Evolutionary conservation across 2,113 vertebrate species (phyloP).

Genomic region (Ellobius talpinus): DNA sequence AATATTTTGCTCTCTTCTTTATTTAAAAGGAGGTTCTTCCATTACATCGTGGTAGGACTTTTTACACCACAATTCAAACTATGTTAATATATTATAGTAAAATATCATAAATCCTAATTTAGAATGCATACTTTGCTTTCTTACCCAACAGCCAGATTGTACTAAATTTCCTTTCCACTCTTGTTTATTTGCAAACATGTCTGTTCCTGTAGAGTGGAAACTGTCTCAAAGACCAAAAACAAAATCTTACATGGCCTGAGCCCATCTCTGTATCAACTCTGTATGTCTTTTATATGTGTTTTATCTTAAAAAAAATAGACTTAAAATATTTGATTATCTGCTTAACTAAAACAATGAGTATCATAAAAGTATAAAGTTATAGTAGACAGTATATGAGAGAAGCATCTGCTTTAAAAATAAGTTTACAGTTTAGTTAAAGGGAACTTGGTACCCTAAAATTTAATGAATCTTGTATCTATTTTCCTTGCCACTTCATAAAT

Average conservation of each 20-base stretch:
- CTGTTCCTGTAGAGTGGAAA: constrained; percentile 1
- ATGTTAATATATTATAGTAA: background rate
- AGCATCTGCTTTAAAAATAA: background rate
- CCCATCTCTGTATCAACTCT: background rate
- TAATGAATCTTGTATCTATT: constrained; percentile 33
- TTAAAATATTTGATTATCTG: constrained; percentile 9
- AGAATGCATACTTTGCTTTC: constrained; percentile 27
- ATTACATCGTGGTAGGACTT: background rate
- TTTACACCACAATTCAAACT: background rate
- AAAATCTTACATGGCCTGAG: background rate
- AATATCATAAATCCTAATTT: background rate
- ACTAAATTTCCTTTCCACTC: background rate
- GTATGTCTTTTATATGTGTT: background rate
- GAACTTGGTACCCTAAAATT: background rate
- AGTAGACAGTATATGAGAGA: background rate
- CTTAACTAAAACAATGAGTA: constrained; percentile 3
- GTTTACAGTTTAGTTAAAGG: constrained; percentile 24
- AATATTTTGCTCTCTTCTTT: background rate
- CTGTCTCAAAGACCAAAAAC: background rate
- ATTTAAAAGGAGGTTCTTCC: background rate
- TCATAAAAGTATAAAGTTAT: background rate
- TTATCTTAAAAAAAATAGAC: background rate
- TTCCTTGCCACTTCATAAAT: constrained; percentile 18
- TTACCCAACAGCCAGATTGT: background rate
- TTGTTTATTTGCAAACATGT: background rate